These are phyloP conservation scores for Incurvaria masculella DNA, from an alignment of 2,888 invertebrate genomes.

Conservation along the genomic window DNA sequence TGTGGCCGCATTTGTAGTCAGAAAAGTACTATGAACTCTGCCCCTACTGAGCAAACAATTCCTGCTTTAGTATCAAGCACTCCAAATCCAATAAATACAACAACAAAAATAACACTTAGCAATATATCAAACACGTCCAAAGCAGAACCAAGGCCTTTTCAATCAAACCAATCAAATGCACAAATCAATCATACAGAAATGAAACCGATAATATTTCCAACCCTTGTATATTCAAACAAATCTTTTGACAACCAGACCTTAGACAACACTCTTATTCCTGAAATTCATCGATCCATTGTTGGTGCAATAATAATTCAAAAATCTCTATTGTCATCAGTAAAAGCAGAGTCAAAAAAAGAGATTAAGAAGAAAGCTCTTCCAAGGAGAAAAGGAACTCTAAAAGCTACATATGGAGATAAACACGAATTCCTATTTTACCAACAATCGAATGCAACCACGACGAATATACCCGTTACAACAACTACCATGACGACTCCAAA, in stretches of 20 bases:
- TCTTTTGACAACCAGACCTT: slow-evolving; percentile 22
- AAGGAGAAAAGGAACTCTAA: slow-evolving; percentile 46
- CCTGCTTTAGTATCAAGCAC: not conserved
- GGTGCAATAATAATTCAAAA: slow-evolving; percentile 40
- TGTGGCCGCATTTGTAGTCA: slow-evolving; percentile 48
- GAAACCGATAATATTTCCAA: slow-evolving; percentile 36
- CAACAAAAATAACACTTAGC: slow-evolving; percentile 9
- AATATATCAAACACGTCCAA: not conserved
- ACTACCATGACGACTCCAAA: not conserved
- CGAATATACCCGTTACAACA: not conserved
- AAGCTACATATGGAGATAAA: slow-evolving; percentile 51
- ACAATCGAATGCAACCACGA: not conserved
- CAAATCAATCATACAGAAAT: slow-evolving; percentile 20
- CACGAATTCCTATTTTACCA: slow-evolving; percentile 22
- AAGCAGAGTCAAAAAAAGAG: slow-evolving; percentile 29
- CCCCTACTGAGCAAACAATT: slow-evolving; percentile 1
- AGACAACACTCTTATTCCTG: slow-evolving; percentile 33
- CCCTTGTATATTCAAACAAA: slow-evolving; percentile 24
- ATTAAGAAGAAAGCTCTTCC: slow-evolving; percentile 37
- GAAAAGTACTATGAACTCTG: slow-evolving; percentile 20
- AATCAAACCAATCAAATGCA: slow-evolving; percentile 2
- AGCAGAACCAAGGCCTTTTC: not conserved
- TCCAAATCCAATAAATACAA: slow-evolving; percentile 6
- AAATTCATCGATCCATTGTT: slow-evolving; percentile 23
- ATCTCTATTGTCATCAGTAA: slow-evolving; percentile 18